phyloP scores from a whole-genome alignment of 2,888 invertebrate genomes.

The Busseola fusca region DNA sequence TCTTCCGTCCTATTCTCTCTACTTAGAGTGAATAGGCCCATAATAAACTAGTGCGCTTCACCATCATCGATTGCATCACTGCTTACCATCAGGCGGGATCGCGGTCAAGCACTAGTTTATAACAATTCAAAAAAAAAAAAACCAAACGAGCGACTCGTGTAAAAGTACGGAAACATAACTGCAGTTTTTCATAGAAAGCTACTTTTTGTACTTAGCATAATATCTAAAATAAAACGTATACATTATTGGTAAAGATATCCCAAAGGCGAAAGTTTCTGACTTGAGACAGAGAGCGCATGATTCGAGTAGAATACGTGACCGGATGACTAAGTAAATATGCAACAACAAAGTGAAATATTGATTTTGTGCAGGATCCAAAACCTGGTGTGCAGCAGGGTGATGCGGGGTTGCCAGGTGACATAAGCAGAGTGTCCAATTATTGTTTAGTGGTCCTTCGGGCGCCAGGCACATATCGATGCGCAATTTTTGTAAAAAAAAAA shows the following conservation, averaged over 20 bases:
- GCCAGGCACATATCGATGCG: background rate
- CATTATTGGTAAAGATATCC: constrained; percentile 24
- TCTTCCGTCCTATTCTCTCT: no score
- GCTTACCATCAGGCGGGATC: no score
- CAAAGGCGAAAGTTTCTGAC: constrained; percentile 39
- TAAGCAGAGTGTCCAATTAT: no score
- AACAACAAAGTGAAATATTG: constrained; percentile 61
- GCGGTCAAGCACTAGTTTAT: no score
- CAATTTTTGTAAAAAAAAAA: background rate
- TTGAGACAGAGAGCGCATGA: constrained; percentile 19
- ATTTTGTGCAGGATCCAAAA: constrained; percentile 62
- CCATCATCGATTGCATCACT: no score
- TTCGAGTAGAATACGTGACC: constrained; percentile 37
- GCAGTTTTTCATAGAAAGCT: constrained; percentile 11
- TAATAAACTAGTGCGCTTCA: no score
- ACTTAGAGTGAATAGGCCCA: no score
- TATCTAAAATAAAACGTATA: constrained; percentile 36
- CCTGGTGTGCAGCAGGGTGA: constrained; percentile 10
- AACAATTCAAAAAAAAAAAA: no score
- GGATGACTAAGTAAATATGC: constrained; percentile 56
- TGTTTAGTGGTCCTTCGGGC: background rate
- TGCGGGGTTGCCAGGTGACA: constrained; percentile 6
- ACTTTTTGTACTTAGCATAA: constrained; percentile 18
- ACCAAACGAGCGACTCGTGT: constrained; percentile 4
- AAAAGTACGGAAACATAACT: constrained; percentile 1